Evolutionary conservation across 2,113 vertebrate genomes (phyloP), one percentile per base, ranked within the genome.

Genomic region (Microcebus ravelobensis): DNA sequence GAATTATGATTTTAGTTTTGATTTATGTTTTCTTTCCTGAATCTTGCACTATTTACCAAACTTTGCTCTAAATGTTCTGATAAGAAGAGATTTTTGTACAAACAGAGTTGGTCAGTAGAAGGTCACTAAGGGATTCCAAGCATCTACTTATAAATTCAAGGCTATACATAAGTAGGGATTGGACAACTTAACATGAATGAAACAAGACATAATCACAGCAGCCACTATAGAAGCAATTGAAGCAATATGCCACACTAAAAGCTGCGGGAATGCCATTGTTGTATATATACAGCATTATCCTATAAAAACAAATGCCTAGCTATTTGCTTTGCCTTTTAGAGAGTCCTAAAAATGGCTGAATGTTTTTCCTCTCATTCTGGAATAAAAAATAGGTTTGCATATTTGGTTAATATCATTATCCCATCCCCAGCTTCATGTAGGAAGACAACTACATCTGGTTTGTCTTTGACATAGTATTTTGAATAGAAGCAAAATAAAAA

Each of bases 21-120:
- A 94, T 97, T 95, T 86, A 84, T 82, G 39, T 68, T 74, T 94
- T 91, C 70, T n/a, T 50, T 92, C 73, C 45, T 92, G 73, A 90
- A 61, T 92, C 65, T 76, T 93, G 39, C 8, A 68, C 39, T 84
- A 23, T 65, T 97, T 95, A 81, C 11, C 71, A 96, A 93, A 93
- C 34, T 84, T 96, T 89, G 2, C 20, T 95, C 34, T 90, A 71
- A 96, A 50, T 59, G 5, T 96, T 87, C 61, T 80, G 20, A 83
- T 93, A 91, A 81, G 67, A 89, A 86, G 57, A 95, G n/a, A n/a
- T 52, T 50, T 90, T 88, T 94, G 39, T 79, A 80, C 27, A 82
- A 15, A 65, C 25, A 59, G 17, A 80, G 3, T 59, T 82, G 34
- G n/a, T 81, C 45, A 79, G 21, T 82, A 59, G 59, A 83, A 90